phyloP scores from a whole-genome alignment of 2,113 vertebrate genomes.

The Nothocercus julius region DNA sequence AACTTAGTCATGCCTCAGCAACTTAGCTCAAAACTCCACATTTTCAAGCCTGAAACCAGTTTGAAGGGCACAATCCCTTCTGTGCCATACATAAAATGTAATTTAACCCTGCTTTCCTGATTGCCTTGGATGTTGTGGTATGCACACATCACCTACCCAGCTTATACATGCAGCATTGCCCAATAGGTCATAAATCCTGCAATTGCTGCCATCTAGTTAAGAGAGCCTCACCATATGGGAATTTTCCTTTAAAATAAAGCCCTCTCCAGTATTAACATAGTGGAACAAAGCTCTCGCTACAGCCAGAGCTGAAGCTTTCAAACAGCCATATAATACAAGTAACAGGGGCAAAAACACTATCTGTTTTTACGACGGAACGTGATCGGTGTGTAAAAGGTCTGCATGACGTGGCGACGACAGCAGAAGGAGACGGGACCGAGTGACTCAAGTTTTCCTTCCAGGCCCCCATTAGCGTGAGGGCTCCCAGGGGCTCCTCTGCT shows the following conservation, averaged over 20 bases:
- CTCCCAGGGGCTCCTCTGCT: constrained; percentile 55
- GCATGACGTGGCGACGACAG: constrained; percentile 29
- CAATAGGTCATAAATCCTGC: background rate
- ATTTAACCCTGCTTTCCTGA: constrained; percentile 4
- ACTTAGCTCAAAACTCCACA: constrained; percentile 47
- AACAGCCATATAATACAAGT: background rate
- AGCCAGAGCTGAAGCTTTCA: background rate
- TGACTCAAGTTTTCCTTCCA: constrained; percentile 68
- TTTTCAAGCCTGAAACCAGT: constrained; percentile 43
- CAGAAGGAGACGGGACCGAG: constrained; percentile 14
- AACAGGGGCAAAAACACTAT: constrained; percentile 26
- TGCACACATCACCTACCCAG: background rate
- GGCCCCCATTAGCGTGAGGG: background rate
- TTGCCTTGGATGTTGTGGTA: background rate
- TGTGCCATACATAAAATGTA: background rate
- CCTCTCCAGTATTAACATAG: background rate
- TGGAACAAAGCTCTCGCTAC: background rate
- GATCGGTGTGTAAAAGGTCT: constrained; percentile 48
- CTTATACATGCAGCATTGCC: background rate
- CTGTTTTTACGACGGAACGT: constrained; percentile 52
- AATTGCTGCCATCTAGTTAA: background rate
- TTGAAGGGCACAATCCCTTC: constrained; percentile 28
- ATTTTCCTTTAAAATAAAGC: constrained; percentile 4
- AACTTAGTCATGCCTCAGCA: constrained; percentile 62
- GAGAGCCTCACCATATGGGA: background rate